Conservation (phyloP, 2,797 vertebrate genomes). For the Hephaestus fuliginosus region DNA sequence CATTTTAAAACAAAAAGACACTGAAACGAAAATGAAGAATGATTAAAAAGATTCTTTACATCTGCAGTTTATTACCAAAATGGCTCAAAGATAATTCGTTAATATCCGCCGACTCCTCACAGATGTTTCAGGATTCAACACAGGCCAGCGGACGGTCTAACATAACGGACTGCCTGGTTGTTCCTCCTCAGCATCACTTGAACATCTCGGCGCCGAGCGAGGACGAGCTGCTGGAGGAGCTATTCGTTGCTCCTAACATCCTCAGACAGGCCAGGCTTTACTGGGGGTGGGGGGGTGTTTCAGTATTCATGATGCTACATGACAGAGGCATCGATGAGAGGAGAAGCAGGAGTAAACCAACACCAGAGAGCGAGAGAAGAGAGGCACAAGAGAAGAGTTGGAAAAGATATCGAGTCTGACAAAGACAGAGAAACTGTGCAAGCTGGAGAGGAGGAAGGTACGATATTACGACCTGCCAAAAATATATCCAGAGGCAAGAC, state of each 20-base stretch:
- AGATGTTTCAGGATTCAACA: not conserved
- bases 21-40: not conserved
- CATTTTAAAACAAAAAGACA: not conserved
- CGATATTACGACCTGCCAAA: not conserved
- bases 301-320: conserved; percentile 67
- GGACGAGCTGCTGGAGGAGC: conserved; percentile 10
- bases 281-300: conserved; percentile 39
- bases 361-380: conserved; percentile 21
- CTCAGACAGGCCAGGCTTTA: conserved; percentile 55
- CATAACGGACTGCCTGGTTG: conserved; percentile 15
- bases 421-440: conserved; percentile 27
- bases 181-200: conserved; percentile 4
- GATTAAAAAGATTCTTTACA: not conserved
- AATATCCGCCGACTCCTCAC: not conserved
- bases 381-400: not conserved
- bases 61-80: not conserved
- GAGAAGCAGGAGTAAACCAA: conserved; percentile 52
- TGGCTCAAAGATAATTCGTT: not conserved
- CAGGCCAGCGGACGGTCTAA: not conserved
- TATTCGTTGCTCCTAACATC: conserved; percentile 36
- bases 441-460: not conserved
- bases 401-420: conserved; percentile 46
- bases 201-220: conserved; percentile 16
- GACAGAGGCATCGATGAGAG: conserved; percentile 58
- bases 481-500: not conserved